phyloP scores from a whole-genome alignment of 1,140 invertebrate species.

The Varroa destructor region DNA sequence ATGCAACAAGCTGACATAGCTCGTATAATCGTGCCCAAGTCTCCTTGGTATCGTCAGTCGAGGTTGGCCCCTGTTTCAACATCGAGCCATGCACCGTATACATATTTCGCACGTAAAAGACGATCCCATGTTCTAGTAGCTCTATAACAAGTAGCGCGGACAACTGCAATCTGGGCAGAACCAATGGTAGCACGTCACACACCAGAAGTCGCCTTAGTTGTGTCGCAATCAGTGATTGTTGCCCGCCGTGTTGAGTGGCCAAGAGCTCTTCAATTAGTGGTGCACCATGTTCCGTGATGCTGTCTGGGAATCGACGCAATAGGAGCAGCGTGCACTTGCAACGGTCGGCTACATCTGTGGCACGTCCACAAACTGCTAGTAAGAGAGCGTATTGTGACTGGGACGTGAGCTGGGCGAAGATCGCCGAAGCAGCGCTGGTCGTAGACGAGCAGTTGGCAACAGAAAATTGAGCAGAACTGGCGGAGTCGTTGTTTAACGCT shows the following conservation, averaged over 20 bases:
- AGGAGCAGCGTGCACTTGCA: neutral
- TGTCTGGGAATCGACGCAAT: neutral
- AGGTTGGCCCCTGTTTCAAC: neutral
- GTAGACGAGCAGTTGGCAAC: too few relatives aligned
- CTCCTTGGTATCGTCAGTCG: slow-evolving; percentile 1
- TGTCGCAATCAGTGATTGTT: neutral
- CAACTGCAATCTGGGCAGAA: neutral
- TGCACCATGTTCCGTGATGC: neutral
- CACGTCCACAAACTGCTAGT: slow-evolving; percentile 6
- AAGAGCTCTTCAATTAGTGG: slow-evolving; percentile 10
- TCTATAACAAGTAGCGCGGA: neutral
- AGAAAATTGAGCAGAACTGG: too few relatives aligned
- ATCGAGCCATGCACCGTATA: too few relatives aligned
- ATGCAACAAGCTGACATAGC: neutral
- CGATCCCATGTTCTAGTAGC: slow-evolving; percentile 1
- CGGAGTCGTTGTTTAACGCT: too few relatives aligned
- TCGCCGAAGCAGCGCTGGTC: neutral
- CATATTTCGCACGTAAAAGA: slow-evolving; percentile 12
- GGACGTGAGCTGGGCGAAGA: neutral
- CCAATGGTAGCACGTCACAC: slow-evolving; percentile 8
- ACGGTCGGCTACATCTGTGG: neutral
- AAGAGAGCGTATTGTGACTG: neutral
- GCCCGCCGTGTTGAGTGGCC: neutral
- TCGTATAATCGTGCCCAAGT: neutral
- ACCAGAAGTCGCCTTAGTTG: neutral